These are phyloP conservation scores for Hermetia illucens DNA, from an alignment of 1,140 invertebrate genomes.

Conservation along the genomic window DNA sequence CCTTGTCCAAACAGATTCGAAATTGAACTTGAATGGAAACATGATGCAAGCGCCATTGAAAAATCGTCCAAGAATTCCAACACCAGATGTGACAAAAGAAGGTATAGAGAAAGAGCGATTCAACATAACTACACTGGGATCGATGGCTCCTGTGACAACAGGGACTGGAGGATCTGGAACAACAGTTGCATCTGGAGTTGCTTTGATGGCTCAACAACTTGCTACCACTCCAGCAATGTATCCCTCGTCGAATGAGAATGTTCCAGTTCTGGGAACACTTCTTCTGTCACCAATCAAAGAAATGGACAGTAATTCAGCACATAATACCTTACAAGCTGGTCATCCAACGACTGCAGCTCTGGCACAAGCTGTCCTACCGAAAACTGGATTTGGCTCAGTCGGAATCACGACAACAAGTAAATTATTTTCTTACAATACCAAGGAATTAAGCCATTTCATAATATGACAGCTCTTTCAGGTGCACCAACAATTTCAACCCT, in stretches of 20 bases:
- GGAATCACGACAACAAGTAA: not conserved
- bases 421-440: not conserved
- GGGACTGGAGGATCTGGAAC: conserved; percentile 5
- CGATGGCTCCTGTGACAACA: not conserved
- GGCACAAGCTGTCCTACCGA: conserved; percentile 18
- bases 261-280: conserved; percentile 56
- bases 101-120: conserved; percentile 45
- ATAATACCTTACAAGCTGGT: conserved; percentile 50
- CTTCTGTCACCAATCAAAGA: conserved; percentile 66
- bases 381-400: conserved; percentile 7
- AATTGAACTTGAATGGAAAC: conserved; percentile 45
- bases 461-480: conserved; percentile 13
- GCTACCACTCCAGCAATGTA: conserved; percentile 39
- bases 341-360: conserved; percentile 25
- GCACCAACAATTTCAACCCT: conserved; percentile 22
- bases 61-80: conserved; percentile 68
- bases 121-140: not conserved
- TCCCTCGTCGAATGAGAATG: conserved; percentile 45
- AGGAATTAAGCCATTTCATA: no score
- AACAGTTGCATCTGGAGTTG: conserved; percentile 16
- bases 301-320: conserved; percentile 49
- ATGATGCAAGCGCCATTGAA: conserved; percentile 49
- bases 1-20: conserved; percentile 17
- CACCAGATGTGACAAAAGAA: conserved; percentile 71
- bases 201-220: conserved; percentile 33